Percentiles rank a stretch among this genome's conserved stretches.
Evolutionary conservation across 2,797 vertebrate species (phyloP).

Genomic region (Otolemur crassicaudatus): DNA sequence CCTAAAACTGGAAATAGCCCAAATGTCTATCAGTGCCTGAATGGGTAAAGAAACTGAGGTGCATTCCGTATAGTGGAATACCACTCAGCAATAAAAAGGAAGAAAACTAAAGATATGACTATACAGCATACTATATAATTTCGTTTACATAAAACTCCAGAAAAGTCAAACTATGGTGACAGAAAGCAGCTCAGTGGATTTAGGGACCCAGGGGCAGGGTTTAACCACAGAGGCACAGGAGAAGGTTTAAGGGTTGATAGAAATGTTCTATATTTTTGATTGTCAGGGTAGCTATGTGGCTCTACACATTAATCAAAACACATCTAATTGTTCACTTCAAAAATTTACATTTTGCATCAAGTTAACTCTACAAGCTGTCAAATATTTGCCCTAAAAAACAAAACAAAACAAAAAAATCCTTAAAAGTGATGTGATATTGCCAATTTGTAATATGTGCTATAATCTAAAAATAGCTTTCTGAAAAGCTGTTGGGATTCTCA

Average conservation of each 20-base stretch:
- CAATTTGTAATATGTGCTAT: slow-evolving; percentile 27
- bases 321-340: not conserved
- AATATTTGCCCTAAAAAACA: slow-evolving; percentile 40
- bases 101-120: not conserved
- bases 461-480: not conserved
- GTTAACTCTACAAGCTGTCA: not conserved
- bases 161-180: not conserved
- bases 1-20: not conserved
- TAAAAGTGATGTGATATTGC: not conserved
- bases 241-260: not conserved
- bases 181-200: not conserved
- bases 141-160: not conserved
- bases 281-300: not conserved
- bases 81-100: slow-evolving; percentile 6
- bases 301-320: not conserved
- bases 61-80: not conserved
- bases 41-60: not conserved
- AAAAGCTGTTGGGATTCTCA: not conserved
- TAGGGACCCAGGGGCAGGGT: not conserved
- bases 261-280: slow-evolving; percentile 9
- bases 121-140: not conserved
- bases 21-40: not conserved
- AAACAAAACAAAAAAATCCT: slow-evolving; percentile 43
- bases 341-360: not conserved
- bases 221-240: not conserved